Evolutionary conservation across 1,140 invertebrate genomes (phyloP).

Genomic region (Amphibalanus amphitrite): DNA sequence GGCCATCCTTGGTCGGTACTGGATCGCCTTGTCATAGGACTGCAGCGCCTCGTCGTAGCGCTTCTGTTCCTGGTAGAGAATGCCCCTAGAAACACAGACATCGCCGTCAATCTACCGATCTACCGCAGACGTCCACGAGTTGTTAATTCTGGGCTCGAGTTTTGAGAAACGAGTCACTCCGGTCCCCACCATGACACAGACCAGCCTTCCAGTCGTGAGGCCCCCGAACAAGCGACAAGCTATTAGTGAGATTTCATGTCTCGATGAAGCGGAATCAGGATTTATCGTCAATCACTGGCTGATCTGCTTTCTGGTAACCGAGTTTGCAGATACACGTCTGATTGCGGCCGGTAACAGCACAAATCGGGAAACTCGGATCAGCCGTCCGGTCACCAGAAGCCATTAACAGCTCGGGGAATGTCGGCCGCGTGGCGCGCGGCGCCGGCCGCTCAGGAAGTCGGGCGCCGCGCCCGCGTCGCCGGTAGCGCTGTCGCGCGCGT

Average conservation of each 20-base stretch:
- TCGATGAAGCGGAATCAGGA: not conserved
- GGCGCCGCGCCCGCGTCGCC: too few species aligned
- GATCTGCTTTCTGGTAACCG: not conserved
- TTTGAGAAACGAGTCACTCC: not conserved
- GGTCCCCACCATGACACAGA: not conserved
- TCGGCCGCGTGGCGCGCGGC: too few species aligned
- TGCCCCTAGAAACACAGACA: constrained; percentile 54
- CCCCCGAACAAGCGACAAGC: not conserved
- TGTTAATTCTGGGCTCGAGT: not conserved
- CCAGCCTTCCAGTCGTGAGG: too few species aligned
- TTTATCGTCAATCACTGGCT: not conserved
- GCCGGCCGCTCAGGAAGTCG: not conserved
- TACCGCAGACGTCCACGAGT: not conserved
- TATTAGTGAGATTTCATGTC: not conserved
- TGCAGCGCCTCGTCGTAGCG: constrained; percentile 72
- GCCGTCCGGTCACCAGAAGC: not conserved
- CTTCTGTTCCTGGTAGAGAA: constrained; percentile 75
- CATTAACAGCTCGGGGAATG: not conserved
- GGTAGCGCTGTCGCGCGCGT: not conserved
- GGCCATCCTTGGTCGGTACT: constrained; percentile 81
- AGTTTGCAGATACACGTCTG: not conserved
- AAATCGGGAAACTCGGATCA: not conserved
- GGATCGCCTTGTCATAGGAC: constrained; percentile 80
- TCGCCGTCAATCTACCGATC: not conserved
- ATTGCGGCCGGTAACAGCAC: not conserved